Evolutionary conservation across 2,113 vertebrate species (phyloP).

Genomic region (Shinisaurus crocodilurus): DNA sequence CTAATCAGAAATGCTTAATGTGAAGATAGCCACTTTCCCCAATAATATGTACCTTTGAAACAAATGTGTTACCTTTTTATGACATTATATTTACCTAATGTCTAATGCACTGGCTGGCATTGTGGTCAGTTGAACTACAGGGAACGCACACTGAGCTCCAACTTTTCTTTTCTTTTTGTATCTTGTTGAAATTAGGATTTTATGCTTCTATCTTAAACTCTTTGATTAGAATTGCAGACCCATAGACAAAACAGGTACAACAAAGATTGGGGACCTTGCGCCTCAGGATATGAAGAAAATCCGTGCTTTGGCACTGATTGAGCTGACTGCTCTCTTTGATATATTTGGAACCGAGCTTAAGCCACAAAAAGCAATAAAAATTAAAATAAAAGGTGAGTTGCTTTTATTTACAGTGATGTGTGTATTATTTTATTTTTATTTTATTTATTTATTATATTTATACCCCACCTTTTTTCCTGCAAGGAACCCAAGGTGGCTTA

Average conservation of each 20-base stretch:
- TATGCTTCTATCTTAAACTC: constrained; percentile 36
- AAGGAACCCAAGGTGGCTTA: too few species aligned
- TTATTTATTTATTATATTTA: too few species aligned
- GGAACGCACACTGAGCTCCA: neutral
- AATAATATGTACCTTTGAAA: neutral
- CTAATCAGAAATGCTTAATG: neutral
- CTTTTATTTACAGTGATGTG: neutral
- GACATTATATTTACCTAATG: neutral
- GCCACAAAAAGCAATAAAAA: constrained; percentile 89
- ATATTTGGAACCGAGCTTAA: constrained; percentile 88
- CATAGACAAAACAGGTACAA: constrained; percentile 94
- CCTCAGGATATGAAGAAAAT: constrained; percentile 96
- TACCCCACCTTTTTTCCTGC: too few species aligned
- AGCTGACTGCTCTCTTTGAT: constrained; percentile 93
- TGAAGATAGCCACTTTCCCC: neutral
- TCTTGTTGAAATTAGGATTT: constrained; percentile 30
- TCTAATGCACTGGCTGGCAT: neutral
- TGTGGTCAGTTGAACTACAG: constrained; percentile 17
- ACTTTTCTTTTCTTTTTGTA: neutral
- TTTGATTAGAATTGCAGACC: constrained; percentile 86
- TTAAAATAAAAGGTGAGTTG: constrained; percentile 89
- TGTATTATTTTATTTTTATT: neutral
- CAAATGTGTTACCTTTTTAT: neutral
- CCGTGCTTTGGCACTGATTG: constrained; percentile 87
- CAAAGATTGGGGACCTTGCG: constrained; percentile 91